Conservation (phyloP, 2,797 vertebrate genomes). For the Tapera naevia region DNA sequence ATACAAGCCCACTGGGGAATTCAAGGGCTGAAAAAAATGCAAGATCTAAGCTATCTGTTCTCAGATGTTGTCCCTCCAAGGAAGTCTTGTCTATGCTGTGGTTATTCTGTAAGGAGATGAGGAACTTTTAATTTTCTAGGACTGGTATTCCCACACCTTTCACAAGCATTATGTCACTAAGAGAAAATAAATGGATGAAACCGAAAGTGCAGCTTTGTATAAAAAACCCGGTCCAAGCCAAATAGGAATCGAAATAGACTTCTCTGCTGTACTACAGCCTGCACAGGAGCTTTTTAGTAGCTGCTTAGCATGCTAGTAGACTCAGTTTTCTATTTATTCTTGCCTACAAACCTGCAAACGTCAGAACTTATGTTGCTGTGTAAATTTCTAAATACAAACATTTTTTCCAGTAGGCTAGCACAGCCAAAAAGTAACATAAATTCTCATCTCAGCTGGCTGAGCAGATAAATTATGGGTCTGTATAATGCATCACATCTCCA, state of each 20-base stretch:
- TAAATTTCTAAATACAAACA: not conserved
- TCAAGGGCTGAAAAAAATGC: not conserved
- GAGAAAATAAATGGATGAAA: not conserved
- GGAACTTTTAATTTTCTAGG: not conserved
- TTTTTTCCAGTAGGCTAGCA: not conserved
- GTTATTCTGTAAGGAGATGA: not conserved
- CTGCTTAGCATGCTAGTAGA: not conserved
- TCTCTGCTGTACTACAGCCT: not conserved
- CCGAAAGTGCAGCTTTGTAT: not conserved
- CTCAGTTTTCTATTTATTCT: slow-evolving; percentile 18
- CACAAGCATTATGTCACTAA: not conserved
- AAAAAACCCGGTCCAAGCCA: not conserved
- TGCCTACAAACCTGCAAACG: not conserved
- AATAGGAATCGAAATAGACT: not conserved
- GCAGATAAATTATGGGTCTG: not conserved
- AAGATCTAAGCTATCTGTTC: not conserved
- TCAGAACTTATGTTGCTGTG: not conserved
- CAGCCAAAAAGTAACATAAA: not conserved
- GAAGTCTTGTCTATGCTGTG: not conserved
- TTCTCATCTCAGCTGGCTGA: not conserved
- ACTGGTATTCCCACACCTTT: not conserved
- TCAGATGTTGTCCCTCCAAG: not conserved
- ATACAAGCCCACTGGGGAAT: not conserved
- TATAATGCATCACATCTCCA: not conserved
- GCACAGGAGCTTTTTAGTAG: not conserved